These are phyloP conservation scores for Erynnis tages DNA, from an alignment of 2,888 invertebrate genomes.

Conservation along the genomic window DNA sequence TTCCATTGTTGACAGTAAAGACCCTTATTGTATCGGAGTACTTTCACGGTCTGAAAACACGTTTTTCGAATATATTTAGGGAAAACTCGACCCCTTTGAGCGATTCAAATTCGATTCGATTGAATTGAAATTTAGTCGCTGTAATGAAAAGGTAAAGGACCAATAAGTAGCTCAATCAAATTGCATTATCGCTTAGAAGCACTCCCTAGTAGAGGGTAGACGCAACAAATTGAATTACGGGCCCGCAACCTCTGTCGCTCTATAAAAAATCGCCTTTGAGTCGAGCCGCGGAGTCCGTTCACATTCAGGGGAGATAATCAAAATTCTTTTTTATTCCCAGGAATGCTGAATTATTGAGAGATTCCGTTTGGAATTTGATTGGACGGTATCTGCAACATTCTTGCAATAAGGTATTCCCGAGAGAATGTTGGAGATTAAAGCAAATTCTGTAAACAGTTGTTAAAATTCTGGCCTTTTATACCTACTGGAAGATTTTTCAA, in stretches of 20 bases:
- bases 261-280: constrained; percentile 62
- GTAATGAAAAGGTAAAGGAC: constrained; percentile 73
- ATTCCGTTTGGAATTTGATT: constrained; percentile 15
- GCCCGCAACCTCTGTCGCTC: constrained; percentile 58
- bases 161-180: constrained; percentile 75
- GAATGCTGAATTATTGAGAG: constrained; percentile 26
- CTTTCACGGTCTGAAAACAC: constrained; percentile 49
- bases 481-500: too few species aligned
- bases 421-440: too few species aligned
- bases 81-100: constrained; percentile 35
- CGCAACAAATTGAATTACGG: constrained; percentile 72
- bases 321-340: constrained; percentile 42
- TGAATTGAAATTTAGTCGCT: constrained; percentile 53
- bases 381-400: background rate
- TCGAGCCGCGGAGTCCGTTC: constrained; percentile 36
- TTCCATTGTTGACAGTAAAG: constrained; percentile 51
- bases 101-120: constrained; percentile 41
- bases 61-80: constrained; percentile 36
- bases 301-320: constrained; percentile 42
- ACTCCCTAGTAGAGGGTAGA: constrained; percentile 56
- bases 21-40: constrained; percentile 48
- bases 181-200: constrained; percentile 66
- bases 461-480: too few species aligned
- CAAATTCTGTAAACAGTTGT: too few species aligned
- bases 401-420: too few species aligned